A percentile compares a stretch with the other conserved stretches of the same genome.
Evolutionary conservation across 1,140 invertebrate genomes (phyloP).

Genomic region (Drosophila funebris): DNA sequence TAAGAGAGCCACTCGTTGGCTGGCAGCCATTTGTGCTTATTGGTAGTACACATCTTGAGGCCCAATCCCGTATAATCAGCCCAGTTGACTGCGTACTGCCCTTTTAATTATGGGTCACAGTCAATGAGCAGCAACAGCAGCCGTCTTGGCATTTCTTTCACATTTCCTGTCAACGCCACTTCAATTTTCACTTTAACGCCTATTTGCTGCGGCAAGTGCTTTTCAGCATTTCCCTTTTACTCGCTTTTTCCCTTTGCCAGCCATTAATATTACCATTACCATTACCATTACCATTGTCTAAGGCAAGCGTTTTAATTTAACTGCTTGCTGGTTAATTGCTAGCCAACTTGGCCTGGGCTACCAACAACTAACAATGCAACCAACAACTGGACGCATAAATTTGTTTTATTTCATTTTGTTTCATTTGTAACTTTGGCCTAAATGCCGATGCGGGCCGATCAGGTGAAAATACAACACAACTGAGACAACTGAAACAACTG

Average conservation of each 20-base stretch:
- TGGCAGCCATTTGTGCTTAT: slow-evolving; percentile 47
- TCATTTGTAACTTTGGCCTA: slow-evolving; percentile 57
- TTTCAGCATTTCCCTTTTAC: not conserved
- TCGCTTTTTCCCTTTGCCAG: not conserved
- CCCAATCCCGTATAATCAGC: slow-evolving; percentile 73
- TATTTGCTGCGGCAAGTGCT: slow-evolving; percentile 64
- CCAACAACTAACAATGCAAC: slow-evolving; percentile 34
- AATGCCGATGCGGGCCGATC: slow-evolving; percentile 76
- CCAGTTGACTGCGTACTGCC: slow-evolving; percentile 48
- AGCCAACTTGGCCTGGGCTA: slow-evolving; percentile 30
- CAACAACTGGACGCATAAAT: slow-evolving; percentile 67
- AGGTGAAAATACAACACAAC: slow-evolving; percentile 60
- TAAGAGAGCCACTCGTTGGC: slow-evolving; percentile 16
- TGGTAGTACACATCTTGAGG: slow-evolving; percentile 63
- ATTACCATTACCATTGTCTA: slow-evolving; percentile 19
- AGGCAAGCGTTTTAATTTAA: slow-evolving; percentile 28
- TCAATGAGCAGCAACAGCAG: slow-evolving; percentile 61
- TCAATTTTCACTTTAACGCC: slow-evolving; percentile 76
- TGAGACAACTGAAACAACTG: no score
- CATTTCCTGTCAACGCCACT: slow-evolving; percentile 74
- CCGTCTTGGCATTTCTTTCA: slow-evolving; percentile 50
- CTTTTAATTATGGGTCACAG: slow-evolving; percentile 74
- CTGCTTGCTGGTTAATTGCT: slow-evolving; percentile 63
- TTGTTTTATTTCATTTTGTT: slow-evolving; percentile 66
- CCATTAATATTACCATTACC: not conserved